Conservation (phyloP, 2,113 vertebrate genomes). For the Xiphias gladius region DNA sequence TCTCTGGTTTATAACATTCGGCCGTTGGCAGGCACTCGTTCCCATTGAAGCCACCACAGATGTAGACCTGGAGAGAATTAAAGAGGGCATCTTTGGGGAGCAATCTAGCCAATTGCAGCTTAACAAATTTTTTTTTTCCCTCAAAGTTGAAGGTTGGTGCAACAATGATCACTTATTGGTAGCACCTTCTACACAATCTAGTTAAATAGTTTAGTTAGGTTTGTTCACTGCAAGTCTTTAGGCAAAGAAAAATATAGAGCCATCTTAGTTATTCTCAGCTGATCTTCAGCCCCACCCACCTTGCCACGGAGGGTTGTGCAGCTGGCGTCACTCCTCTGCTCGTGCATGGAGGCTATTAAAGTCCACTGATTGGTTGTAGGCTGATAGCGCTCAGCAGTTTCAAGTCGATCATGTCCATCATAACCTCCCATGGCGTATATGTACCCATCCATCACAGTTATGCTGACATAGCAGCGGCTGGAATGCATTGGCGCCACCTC, state of each 20-base stretch:
- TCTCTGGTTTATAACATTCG: constrained; percentile 53
- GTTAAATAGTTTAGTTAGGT: too few species aligned
- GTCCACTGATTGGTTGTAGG: constrained; percentile 59
- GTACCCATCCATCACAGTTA: constrained; percentile 46
- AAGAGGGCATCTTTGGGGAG: too few species aligned
- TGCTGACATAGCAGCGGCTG: constrained; percentile 30
- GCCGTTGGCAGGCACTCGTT: constrained; percentile 83
- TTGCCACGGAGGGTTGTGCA: constrained; percentile 83
- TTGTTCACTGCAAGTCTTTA: background rate
- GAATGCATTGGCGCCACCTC: constrained; percentile 53
- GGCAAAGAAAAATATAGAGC: background rate
- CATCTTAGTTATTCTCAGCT: background rate
- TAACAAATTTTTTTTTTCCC: too few species aligned
- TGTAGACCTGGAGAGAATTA: constrained; percentile 85
- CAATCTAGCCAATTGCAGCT: too few species aligned
- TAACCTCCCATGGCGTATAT: constrained; percentile 60
- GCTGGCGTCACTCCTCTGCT: constrained; percentile 42
- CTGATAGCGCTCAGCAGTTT: constrained; percentile 46
- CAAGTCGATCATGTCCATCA: constrained; percentile 4
- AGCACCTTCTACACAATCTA: too few species aligned
- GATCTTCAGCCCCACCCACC: constrained; percentile 72
- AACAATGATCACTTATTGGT: too few species aligned
- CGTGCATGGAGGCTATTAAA: constrained; percentile 40
- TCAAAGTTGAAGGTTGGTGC: too few species aligned
- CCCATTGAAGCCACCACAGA: constrained; percentile 93